These are phyloP conservation scores for Scolopax mira DNA, from an alignment of 2,113 vertebrate genomes.

Conservation along the genomic window DNA sequence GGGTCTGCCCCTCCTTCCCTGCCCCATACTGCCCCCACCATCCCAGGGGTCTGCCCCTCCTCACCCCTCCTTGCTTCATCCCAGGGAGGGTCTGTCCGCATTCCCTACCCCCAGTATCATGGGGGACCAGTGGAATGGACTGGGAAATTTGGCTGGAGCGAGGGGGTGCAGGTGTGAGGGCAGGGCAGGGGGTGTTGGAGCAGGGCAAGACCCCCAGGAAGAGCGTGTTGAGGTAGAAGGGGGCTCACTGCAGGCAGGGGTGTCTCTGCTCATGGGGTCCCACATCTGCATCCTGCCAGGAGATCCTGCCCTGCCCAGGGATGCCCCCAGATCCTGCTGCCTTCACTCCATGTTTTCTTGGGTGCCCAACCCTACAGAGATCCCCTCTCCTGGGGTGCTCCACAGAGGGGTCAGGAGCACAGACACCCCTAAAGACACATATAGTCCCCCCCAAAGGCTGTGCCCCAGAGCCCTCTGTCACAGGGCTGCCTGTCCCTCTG, in stretches of 20 bases:
- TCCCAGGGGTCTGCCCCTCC: not conserved
- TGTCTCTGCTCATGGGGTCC: not conserved
- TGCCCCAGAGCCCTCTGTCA: not conserved
- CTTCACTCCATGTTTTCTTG: not conserved
- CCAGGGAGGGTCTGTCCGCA: not conserved
- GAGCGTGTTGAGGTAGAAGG: not conserved
- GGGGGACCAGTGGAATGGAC: not conserved
- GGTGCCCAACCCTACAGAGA: not conserved
- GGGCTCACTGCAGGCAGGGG: not conserved
- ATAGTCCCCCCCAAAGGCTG: not conserved
- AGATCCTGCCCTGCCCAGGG: not conserved
- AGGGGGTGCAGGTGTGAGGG: not conserved
- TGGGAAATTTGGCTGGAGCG: not conserved
- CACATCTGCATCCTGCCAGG: not conserved
- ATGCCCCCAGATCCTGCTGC: not conserved
- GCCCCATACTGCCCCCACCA: not conserved
- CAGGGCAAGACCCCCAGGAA: not conserved
- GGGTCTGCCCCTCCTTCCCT: not conserved
- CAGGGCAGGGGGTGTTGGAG: not conserved
- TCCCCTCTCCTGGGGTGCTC: not conserved
- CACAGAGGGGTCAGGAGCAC: not conserved
- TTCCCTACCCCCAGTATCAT: not conserved
- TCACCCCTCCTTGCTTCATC: not conserved
- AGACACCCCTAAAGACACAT: not conserved
- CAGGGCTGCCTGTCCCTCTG: not conserved